phyloP scores from a whole-genome alignment of 2,113 vertebrate genomes.

The Actenoides hombroni region DNA sequence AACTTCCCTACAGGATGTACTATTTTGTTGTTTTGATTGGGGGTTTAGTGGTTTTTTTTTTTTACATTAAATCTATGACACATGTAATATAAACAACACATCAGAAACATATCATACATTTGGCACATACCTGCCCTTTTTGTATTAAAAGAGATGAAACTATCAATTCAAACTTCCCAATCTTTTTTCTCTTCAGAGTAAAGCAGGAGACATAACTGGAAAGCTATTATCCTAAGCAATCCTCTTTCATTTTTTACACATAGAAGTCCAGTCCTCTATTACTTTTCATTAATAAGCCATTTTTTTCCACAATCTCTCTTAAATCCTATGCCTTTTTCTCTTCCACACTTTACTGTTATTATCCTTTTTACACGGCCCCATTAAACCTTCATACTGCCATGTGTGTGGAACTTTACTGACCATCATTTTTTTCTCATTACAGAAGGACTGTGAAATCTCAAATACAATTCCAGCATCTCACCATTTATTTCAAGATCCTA shows the following conservation, averaged over 20 bases:
- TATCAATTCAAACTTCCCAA: not conserved
- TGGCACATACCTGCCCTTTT: not conserved
- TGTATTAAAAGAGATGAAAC: not conserved
- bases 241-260: not conserved
- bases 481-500: conserved; percentile 3
- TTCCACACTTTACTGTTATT: not conserved
- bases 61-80: not conserved
- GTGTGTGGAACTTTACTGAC: not conserved
- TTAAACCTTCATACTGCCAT: not conserved
- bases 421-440: not conserved
- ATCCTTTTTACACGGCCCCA: not conserved
- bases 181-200: not conserved
- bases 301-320: not conserved
- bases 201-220: not conserved
- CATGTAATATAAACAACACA: not conserved
- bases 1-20: not conserved
- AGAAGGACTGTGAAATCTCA: not conserved
- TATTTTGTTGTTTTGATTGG: not conserved
- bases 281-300: not conserved
- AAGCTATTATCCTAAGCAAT: not conserved
- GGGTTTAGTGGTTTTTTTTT: not conserved
- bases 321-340: not conserved
- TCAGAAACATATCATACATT: not conserved
- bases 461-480: not conserved
- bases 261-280: not conserved